Evolutionary conservation across 53 echinoderm and acorn worm species (phyloP).

Genomic region (Paelopatides confundens): DNA sequence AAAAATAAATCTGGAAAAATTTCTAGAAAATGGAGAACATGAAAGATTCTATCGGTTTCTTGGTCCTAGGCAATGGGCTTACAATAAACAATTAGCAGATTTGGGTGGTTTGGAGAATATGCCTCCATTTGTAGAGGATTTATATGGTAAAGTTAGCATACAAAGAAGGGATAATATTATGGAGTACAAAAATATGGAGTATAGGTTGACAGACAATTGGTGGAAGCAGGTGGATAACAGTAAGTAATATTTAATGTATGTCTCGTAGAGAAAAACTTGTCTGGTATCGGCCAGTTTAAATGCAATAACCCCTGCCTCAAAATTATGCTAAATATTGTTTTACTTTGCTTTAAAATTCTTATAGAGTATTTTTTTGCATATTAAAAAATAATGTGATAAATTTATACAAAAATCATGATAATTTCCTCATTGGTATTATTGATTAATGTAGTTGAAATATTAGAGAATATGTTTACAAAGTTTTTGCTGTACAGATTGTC

Average conservation of each 20-base stretch:
- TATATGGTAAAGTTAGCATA: constrained; percentile 47
- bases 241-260: neutral
- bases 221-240: constrained; percentile 1
- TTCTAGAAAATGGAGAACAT: constrained; percentile 50
- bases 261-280: neutral
- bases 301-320: no score
- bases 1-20: constrained; percentile 50
- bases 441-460: no score
- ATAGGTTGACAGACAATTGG: constrained; percentile 52
- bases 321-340: no score
- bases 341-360: no score
- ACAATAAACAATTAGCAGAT: constrained; percentile 60
- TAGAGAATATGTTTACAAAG: no score
- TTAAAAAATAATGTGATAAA: no score
- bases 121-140: constrained; percentile 49
- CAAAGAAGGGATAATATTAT: constrained; percentile 35
- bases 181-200: constrained; percentile 75
- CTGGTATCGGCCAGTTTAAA: no score
- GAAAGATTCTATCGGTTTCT: constrained; percentile 70
- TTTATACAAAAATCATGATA: no score
- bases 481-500: no score
- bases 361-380: no score
- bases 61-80: constrained; percentile 77
- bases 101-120: constrained; percentile 13
- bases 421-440: no score